A percentile compares a stretch with the other conserved stretches of the same genome.
Evolutionary conservation across 2,888 invertebrate genomes (phyloP).

Genomic region (Cactoblastis cactorum): DNA sequence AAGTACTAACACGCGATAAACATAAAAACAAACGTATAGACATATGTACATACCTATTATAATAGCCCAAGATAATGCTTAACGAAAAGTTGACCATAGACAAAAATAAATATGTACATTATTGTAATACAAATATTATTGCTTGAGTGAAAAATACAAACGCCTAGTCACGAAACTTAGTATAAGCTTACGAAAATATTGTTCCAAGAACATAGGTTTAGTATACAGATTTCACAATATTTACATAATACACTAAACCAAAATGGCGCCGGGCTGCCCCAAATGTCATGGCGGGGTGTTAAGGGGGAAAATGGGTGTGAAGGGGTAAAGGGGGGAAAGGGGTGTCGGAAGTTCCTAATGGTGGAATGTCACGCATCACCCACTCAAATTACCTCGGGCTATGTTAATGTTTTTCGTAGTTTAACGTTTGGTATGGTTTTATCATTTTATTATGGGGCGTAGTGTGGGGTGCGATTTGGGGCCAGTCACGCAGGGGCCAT

Average conservation of each 20-base stretch:
- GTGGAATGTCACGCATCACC: constrained; percentile 61
- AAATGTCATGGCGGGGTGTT: constrained; percentile 40
- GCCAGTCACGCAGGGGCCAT: constrained; percentile 16
- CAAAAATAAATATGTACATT: too few relatives aligned
- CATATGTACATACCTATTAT: too few relatives aligned
- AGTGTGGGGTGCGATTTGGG: constrained; percentile 13
- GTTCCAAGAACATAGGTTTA: background rate
- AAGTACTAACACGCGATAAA: too few relatives aligned
- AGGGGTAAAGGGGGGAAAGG: constrained; percentile 28
- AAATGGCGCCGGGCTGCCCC: constrained; percentile 40
- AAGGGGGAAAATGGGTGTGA: constrained; percentile 31
- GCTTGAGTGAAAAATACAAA: too few relatives aligned
- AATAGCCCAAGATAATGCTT: too few relatives aligned
- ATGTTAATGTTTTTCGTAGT: constrained; percentile 34
- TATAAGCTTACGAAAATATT: background rate
- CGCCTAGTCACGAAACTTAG: too few relatives aligned
- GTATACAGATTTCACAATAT: constrained; percentile 18
- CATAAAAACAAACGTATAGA: too few relatives aligned
- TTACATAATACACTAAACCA: constrained; percentile 25
- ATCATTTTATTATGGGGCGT: constrained; percentile 21
- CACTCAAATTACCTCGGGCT: constrained; percentile 48
- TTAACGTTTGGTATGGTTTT: constrained; percentile 22
- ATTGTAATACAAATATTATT: too few relatives aligned
- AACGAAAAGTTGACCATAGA: too few relatives aligned
- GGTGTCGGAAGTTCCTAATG: constrained; percentile 64